Percentiles rank a stretch among this genome's conserved stretches.
Conservation (phyloP, 1,140 invertebrate genomes). For the Pentalonia nigronervosa region DNA sequence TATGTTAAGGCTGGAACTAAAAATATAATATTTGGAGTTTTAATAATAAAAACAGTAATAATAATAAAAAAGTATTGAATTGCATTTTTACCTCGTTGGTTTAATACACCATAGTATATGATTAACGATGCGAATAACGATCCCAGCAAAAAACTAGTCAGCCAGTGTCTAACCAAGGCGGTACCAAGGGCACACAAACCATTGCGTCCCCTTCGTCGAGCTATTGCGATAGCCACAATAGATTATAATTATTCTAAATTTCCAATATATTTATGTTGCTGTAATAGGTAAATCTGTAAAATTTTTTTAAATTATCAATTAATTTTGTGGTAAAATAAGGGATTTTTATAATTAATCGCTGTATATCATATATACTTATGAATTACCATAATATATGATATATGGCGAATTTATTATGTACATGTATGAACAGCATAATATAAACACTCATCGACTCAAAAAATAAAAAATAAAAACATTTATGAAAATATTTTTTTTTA, state of each 20-base stretch:
- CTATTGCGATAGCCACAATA: slow-evolving; percentile 60
- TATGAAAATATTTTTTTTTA: no score
- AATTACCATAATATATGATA: no score
- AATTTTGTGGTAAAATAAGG: background rate
- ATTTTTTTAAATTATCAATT: background rate
- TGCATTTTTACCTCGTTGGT: slow-evolving; percentile 61
- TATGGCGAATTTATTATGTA: no score
- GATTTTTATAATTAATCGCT: background rate
- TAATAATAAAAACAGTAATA: background rate
- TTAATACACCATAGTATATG: slow-evolving; percentile 62
- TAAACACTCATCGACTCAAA: no score
- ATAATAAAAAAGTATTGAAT: background rate
- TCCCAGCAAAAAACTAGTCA: slow-evolving; percentile 62
- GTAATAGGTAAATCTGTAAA: background rate
- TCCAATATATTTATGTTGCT: background rate
- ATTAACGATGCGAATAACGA: slow-evolving; percentile 61
- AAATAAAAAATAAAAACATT: no score
- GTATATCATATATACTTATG: no score
- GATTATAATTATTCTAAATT: background rate
- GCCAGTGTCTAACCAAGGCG: slow-evolving; percentile 63
- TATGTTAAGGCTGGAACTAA: slow-evolving; percentile 2
- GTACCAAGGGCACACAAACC: slow-evolving; percentile 59
- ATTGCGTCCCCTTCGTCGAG: slow-evolving; percentile 62
- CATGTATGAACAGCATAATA: no score
- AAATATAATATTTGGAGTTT: background rate